Percentiles rank a stretch among this genome's conserved stretches.
Evolutionary conservation across 2,113 vertebrate genomes (phyloP).

Genomic region (Xenopus laevis): DNA sequence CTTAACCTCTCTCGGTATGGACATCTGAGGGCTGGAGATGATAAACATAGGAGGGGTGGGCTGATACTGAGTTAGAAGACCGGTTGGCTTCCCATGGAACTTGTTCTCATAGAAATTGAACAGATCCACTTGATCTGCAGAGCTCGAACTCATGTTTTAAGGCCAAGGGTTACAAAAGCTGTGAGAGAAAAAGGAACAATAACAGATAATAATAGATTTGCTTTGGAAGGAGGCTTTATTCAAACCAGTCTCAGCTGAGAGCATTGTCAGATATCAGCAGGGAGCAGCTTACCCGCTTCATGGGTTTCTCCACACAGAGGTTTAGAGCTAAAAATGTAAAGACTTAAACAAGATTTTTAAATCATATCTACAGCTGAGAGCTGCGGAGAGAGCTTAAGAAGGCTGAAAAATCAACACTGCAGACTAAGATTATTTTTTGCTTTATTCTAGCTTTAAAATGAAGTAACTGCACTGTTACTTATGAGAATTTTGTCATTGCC

Average conservation of each 20-base stretch:
- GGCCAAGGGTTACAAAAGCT: conserved; percentile 33
- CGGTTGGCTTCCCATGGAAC: background rate
- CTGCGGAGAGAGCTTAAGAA: background rate
- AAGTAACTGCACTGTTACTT: background rate
- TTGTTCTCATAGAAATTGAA: conserved; percentile 6
- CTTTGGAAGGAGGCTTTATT: conserved; percentile 2
- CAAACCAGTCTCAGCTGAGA: background rate
- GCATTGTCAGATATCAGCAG: conserved; percentile 37
- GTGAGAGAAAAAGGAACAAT: conserved; percentile 3
- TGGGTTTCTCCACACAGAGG: background rate
- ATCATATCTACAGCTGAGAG: background rate
- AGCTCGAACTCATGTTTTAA: conserved; percentile 21
- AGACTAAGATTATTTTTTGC: background rate
- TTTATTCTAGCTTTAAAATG: background rate
- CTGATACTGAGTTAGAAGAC: background rate
- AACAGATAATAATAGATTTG: conserved; percentile 9
- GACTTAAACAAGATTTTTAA: background rate
- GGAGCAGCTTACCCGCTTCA: conserved; percentile 16
- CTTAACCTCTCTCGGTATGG: too few species aligned
- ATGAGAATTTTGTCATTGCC: too few species aligned
- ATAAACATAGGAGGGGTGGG: background rate
- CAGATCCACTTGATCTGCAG: conserved; percentile 9
- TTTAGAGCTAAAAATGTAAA: background rate
- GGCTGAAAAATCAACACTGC: background rate
- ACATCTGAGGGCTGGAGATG: too few species aligned